A percentile compares a stretch with the other conserved stretches of the same genome.
These are phyloP conservation scores for Tapirus terrestris DNA, from an alignment of 2,113 vertebrate genomes.

Conservation along the genomic window DNA sequence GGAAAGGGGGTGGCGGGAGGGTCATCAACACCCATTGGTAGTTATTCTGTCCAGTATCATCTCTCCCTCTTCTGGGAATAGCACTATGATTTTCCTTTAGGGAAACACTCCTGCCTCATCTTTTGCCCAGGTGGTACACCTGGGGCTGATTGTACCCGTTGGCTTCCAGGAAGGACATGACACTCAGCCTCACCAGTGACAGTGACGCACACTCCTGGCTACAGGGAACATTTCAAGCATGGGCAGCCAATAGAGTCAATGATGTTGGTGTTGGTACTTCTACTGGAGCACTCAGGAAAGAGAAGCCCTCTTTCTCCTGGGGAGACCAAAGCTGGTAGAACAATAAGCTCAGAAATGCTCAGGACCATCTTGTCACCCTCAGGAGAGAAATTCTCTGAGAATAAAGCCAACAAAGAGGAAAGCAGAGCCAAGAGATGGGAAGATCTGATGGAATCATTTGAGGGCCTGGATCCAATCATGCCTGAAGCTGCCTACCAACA, in stretches of 20 bases:
- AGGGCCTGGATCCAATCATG: neutral
- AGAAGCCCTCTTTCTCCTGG: neutral
- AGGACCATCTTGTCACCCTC: neutral
- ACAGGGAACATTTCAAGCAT: neutral
- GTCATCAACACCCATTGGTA: rapidly evolving
- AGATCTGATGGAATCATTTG: neutral
- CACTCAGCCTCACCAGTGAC: neutral
- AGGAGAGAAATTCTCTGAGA: neutral
- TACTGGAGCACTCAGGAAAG: neutral
- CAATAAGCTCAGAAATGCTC: neutral
- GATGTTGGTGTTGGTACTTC: neutral
- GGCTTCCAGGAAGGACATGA: neutral
- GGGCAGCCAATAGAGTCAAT: neutral
- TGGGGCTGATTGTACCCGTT: neutral
- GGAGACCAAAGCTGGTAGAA: neutral
- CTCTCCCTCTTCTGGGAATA: neutral
- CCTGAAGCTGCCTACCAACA: neutral
- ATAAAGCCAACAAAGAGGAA: neutral
- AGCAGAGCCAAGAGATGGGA: neutral
- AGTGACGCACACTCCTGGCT: neutral
- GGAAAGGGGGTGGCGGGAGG: neutral
- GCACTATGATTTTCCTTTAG: neutral
- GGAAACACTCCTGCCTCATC: neutral
- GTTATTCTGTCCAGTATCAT: neutral
- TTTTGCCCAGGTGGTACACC: too few species aligned